Base-by-base conservation (phyloP, 2,113 vertebrate species). In the Herpetotheres cachinnans region DNA sequence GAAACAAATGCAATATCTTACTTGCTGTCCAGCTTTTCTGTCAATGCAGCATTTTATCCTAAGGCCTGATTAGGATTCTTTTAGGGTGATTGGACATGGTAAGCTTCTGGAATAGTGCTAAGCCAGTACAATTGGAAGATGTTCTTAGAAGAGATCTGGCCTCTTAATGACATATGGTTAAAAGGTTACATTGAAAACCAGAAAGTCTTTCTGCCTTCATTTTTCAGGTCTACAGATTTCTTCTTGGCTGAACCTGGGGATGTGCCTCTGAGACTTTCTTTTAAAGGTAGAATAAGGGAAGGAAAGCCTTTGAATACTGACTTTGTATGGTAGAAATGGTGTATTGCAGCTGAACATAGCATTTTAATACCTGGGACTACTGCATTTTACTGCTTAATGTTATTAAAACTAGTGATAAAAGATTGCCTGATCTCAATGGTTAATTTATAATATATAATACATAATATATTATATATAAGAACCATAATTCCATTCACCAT, bases 61-160 rank as follows among this genome's bases (percentile, higher is more conserved):
- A 88, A 95, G 30, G 78, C 44, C 82, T 79, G 89, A 97, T 95
- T 96, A 97, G 91, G 86, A 95, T 91, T 97, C 91, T 89, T 97
- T 97, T 90, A 95, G 95, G 40, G 84, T 87, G 82, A 97, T 97
- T 96, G 90, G 67, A 56, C 32, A 18, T 18, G 62, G 29, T 96
- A 95, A 97, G 91, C 92, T 96, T 71, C 89, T 95, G 49, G 69
- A 96, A 89, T 54, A 94, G 58, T 0, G 0, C 78, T 95, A 96
- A 97, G 83, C 93, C 77, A 65, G 40, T 55, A 47, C 93, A 95
- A 97, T 95, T 95, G 86, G 89, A 97, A 95, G 91, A 94, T 22
- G 76, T 34, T 93, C 78, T 97, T 95, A 95, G 40, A 85, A 70
- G 55, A 97, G 86, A 97, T 96, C 86, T 86, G 86, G 62, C 85